Conservation (phyloP, 2,888 invertebrate species). For the Drosophila conformis region DNA sequence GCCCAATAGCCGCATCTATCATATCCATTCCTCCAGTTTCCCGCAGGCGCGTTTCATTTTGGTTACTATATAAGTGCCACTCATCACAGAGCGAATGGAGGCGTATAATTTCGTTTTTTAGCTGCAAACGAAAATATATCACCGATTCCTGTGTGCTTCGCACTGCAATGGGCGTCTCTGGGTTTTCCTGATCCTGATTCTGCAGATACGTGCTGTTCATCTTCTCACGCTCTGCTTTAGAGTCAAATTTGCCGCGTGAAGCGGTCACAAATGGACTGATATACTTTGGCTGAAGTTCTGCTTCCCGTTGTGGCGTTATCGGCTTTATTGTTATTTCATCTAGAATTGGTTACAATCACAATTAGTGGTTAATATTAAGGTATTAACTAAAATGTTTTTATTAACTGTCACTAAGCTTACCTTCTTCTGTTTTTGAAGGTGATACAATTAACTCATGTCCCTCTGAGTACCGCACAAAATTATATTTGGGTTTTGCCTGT, state of each 20-base stretch:
- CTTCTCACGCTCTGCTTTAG: constrained; percentile 85
- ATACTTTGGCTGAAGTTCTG: constrained; percentile 65
- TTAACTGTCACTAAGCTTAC: neutral
- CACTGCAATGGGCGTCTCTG: constrained; percentile 34
- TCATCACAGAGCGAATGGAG: constrained; percentile 85
- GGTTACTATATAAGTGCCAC: constrained; percentile 85
- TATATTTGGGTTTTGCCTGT: constrained; percentile 40
- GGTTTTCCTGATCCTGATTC: constrained; percentile 21
- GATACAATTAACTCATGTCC: constrained; percentile 11
- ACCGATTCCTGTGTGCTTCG: constrained; percentile 74
- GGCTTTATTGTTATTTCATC: constrained; percentile 11
- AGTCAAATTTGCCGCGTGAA: constrained; percentile 86
- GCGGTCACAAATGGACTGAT: constrained; percentile 86
- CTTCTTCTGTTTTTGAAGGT: neutral
- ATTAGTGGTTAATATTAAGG: neutral
- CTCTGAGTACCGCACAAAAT: constrained; percentile 70
- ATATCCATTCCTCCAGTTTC: constrained; percentile 84
- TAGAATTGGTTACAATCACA: neutral
- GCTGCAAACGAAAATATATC: constrained; percentile 79
- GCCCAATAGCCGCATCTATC: constrained; percentile 90
- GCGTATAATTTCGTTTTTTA: constrained; percentile 85
- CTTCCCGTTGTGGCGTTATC: constrained; percentile 15
- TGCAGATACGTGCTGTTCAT: constrained; percentile 80
- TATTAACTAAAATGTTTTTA: neutral
- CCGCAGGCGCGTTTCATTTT: constrained; percentile 82